phyloP scores from a whole-genome alignment of 35 echinoderm and acorn worm genomes.

The Amphiura filiformis region DNA sequence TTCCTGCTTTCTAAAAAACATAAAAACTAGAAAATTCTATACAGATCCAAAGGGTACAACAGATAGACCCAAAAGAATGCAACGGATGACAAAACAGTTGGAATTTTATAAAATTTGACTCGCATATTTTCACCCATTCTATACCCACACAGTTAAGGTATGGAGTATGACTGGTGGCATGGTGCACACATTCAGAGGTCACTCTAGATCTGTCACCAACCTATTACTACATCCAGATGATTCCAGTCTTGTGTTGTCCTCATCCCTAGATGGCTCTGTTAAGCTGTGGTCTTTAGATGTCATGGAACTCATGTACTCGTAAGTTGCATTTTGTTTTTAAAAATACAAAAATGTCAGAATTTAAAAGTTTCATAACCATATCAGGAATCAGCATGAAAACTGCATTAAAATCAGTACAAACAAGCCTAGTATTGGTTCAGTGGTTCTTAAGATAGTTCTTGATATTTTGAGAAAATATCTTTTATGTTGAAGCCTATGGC shows the following conservation, averaged over 20 bases:
- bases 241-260: slow-evolving; percentile 67
- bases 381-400: too few relatives aligned
- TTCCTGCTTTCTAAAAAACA: background rate
- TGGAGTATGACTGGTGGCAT: slow-evolving; percentile 95
- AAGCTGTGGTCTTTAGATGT: slow-evolving; percentile 96
- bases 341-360: background rate
- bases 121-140: too few relatives aligned
- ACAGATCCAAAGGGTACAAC: background rate
- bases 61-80: too few relatives aligned
- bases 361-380: background rate
- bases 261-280: slow-evolving; percentile 83
- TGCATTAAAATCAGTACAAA: too few relatives aligned
- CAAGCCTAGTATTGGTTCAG: too few relatives aligned
- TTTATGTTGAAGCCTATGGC: too few relatives aligned
- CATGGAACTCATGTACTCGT: slow-evolving; percentile 95
- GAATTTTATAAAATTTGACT: too few relatives aligned
- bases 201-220: slow-evolving; percentile 74
- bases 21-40: background rate
- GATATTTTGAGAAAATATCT: too few relatives aligned
- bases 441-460: too few relatives aligned
- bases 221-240: slow-evolving; percentile 82
- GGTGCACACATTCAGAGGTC: slow-evolving; percentile 86
- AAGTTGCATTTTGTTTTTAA: slow-evolving; percentile 27
- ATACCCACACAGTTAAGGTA: slow-evolving; percentile 98
- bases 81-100: too few relatives aligned